A percentile compares a stretch with the other conserved stretches of the same genome.
Conservation (phyloP, 2,797 vertebrate genomes). For the Poeciliopsis infans region DNA sequence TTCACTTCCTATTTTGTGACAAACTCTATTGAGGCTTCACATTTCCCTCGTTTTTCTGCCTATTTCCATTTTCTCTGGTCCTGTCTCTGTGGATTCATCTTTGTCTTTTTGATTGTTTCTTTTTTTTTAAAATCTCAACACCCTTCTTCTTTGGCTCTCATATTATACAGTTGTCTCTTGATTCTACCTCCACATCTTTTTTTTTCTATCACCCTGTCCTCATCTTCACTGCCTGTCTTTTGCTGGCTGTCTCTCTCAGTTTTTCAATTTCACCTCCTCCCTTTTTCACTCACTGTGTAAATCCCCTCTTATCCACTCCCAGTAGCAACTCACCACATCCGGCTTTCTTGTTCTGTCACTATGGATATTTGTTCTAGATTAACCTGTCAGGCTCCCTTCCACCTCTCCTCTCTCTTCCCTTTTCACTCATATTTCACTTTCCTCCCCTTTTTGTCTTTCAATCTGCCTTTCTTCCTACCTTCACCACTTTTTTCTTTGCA, state of each 20-base stretch:
- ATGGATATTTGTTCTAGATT: conserved; percentile 76
- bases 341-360: conserved; percentile 69
- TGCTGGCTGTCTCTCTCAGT: conserved; percentile 27
- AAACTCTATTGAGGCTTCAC: conserved; percentile 13
- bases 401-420: conserved; percentile 17
- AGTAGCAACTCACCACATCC: conserved; percentile 63
- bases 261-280: conserved; percentile 58
- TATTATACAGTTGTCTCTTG: conserved; percentile 17
- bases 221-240: conserved; percentile 21
- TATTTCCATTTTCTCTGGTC: conserved; percentile 15
- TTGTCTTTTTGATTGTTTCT: conserved; percentile 23
- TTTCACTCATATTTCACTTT: conserved; percentile 28
- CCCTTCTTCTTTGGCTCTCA: conserved; percentile 5
- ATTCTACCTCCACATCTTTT: conserved; percentile 17
- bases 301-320: conserved; percentile 70
- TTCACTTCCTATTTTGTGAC: conserved; percentile 33
- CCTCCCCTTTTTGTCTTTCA: conserved; percentile 2
- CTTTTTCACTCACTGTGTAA: conserved; percentile 58
- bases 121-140: conserved; percentile 21
- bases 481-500: conserved; percentile 23
- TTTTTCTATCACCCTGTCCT: conserved; percentile 24
- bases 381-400: conserved; percentile 56
- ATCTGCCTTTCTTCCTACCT: neutral
- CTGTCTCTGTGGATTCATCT: conserved; percentile 23
- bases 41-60: conserved; percentile 15